phyloP scores from a whole-genome alignment of 2,888 invertebrate genomes.

The Tenthredo distinguenda region DNA sequence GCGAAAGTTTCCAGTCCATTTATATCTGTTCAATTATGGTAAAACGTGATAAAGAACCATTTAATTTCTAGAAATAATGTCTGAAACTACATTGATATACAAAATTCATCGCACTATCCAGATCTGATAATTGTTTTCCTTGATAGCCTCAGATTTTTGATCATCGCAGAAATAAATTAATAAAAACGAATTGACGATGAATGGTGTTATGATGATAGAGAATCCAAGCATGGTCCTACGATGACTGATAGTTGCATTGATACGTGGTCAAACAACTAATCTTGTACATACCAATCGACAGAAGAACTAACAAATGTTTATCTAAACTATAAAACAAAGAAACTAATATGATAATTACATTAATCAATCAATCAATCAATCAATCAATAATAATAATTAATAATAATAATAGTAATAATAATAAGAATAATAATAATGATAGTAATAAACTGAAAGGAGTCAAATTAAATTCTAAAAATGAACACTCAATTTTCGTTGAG shows the following conservation, averaged over 20 bases:
- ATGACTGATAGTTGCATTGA: conserved; percentile 36
- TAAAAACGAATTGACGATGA: conserved; percentile 45
- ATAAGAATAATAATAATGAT: conserved; percentile 6
- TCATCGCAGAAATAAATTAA: conserved; percentile 58
- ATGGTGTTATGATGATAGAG: conserved; percentile 46
- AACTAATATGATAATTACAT: conserved; percentile 48
- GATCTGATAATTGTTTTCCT: conserved; percentile 24
- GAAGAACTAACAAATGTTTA: conserved; percentile 47
- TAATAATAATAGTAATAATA: conserved; percentile 38
- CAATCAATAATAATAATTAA: conserved; percentile 38
- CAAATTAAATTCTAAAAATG: conserved; percentile 22
- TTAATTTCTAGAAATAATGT: neutral
- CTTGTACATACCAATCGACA: conserved; percentile 42
- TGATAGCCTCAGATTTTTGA: conserved; percentile 47
- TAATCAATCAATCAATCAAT: conserved; percentile 9
- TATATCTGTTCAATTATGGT: neutral
- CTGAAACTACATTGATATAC: neutral
- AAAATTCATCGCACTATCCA: conserved; percentile 30
- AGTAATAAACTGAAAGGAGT: conserved; percentile 25
- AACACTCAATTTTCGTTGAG: conserved; percentile 36
- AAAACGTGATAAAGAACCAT: neutral
- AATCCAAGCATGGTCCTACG: conserved; percentile 49
- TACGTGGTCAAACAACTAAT: conserved; percentile 23
- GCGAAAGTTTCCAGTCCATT: neutral
- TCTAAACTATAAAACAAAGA: conserved; percentile 50